Base-by-base conservation (phyloP, 2,797 vertebrate genomes). In the Coendou prehensilis region DNA sequence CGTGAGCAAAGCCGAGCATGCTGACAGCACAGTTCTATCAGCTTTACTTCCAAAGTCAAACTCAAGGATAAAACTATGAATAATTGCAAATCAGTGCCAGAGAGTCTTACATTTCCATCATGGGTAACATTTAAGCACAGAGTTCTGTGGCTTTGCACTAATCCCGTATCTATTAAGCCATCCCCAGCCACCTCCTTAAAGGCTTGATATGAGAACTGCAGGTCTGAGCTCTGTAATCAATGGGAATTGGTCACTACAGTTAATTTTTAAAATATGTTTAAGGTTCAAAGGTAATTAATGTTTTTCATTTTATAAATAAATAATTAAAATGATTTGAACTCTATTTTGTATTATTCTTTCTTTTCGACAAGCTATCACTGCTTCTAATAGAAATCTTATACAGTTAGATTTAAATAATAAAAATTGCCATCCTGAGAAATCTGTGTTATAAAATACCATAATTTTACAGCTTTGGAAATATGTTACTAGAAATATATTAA, bases 1-100 rank as follows among this genome's bases (percentile, higher is more conserved):
- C 2, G 1, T 4, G 37, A 87, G 30, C 14, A 76, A n/a, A 67
- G 33, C 15, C 5, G 23, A 3, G 3, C 6, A 10, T 0, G 0
- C 9, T 20, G 52, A 22, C 1, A 45, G 8, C 3, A 11, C 63
- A 3, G 1, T 87, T 37, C 18, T 23, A 26, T 81, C 3, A 73
- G 82, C 18, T 59, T 83, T 26, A 17, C 28, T 87, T 75, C 41
- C 28, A 89, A 64, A 30, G 23, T n/a, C 3, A 45, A 59, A 37
- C 14, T 83, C 20, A 75, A 20, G 41, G 47, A 82, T 30, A 75
- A 13, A 67, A 47, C 64, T 26, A 57, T 3, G 6, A 57, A 69
- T 26, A 54, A 41, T 57, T 26, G 28, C 2, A 56, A 64, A 37
- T 10, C 10, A 56, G 50, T 15, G 8, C 2, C 28, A 37, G 0